Evolutionary conservation across 1,140 invertebrate genomes (phyloP), one percentile per base, ranked within the genome.

Genomic region (Ostrea edulis): DNA sequence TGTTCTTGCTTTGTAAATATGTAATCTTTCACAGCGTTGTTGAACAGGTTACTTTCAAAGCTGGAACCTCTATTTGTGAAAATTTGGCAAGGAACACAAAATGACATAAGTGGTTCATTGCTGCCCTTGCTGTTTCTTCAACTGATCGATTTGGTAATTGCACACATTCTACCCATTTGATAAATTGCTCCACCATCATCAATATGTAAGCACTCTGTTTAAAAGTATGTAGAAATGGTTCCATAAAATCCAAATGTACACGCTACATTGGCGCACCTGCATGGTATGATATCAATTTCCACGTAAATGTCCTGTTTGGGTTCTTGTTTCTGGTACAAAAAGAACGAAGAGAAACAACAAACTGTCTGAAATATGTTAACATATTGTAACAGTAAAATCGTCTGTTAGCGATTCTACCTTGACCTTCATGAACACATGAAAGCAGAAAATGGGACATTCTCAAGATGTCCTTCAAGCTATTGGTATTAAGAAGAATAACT

Each of bases 171-270:
- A 86, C 65, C 84, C 51, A 90, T 62, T 90, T 88, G 9, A 54
- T 86, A 29, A 90, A 88, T 53, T 90, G 86, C 25, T 90, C 81
- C 7, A 86, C 20, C 86, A 90, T 86, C 12, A 90, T 77, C 8
- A 90, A 52, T n/a, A 90, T 51, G 77, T 90, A 87, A n/a, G n/a
- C 44, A 53, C 88, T 90, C 3, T 82, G 52, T 7, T 68, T 22
- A 20, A 8, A 17, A 77, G 44, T 86, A 3, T 2, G 20, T 2
- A 22, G 22, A 17, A 88, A 86, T 14, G 87, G 89, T 5, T 87
- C 89, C 8, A 88, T 51, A 58, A 86, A 62, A 65, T 90, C 89
- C 17, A 88, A 35, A 62, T 88, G 68, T 0, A 88, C n/a, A 58
- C 84, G 77, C 22, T 90, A 87, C 53, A 90, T 82, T 35, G 89